These are phyloP conservation scores for Chiloscyllium plagiosum DNA, from an alignment of 2,113 vertebrate genomes.

Conservation along the genomic window DNA sequence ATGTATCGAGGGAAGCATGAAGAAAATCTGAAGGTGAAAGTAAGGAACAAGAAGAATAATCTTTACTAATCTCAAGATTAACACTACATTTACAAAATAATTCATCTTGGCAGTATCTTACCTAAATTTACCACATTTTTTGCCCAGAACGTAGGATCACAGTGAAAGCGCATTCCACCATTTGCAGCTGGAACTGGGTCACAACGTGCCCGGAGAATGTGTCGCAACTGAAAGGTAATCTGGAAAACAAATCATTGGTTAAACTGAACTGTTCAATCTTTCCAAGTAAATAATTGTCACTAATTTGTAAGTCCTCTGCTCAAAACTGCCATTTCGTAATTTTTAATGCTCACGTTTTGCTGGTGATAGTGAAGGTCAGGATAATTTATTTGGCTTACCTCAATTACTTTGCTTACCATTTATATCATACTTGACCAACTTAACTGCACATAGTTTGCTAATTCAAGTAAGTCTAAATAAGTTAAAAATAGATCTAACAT, in stretches of 20 bases:
- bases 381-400: background rate
- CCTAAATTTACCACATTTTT: conserved; percentile 97
- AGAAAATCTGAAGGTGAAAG: background rate
- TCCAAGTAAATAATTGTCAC: background rate
- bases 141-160: conserved; percentile 97
- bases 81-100: background rate
- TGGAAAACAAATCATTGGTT: conserved; percentile 48
- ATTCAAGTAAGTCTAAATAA: background rate
- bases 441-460: background rate
- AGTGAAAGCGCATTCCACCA: conserved; percentile 90
- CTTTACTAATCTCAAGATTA: background rate
- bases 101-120: conserved; percentile 51
- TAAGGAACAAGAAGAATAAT: background rate
- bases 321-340: background rate
- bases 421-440: background rate
- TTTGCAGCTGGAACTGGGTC: conserved; percentile 89
- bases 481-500: background rate
- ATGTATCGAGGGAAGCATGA: background rate
- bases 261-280: too few relatives aligned
- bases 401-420: background rate
- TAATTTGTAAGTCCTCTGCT: background rate
- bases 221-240: conserved; percentile 90
- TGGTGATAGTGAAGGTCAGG: background rate
- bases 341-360: background rate
- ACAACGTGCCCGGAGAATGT: conserved; percentile 84